Conservation (phyloP, 1,140 invertebrate genomes). For the Olivierus martensii region DNA sequence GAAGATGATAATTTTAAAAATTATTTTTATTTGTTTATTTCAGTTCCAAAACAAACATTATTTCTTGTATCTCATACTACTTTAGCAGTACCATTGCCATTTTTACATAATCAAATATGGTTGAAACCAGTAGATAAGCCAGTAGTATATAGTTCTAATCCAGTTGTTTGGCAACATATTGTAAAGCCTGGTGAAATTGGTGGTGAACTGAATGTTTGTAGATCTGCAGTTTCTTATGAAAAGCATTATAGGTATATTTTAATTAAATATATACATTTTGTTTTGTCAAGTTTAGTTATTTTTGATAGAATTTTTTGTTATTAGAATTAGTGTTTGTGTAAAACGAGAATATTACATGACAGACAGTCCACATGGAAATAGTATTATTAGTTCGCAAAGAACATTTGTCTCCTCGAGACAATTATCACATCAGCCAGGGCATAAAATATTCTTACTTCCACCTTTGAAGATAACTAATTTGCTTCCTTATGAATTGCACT, state of each 20-base stretch:
- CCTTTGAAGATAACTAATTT: constrained; percentile 59
- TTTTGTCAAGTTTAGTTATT: too few species aligned
- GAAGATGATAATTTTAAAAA: too few species aligned
- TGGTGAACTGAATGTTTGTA: constrained; percentile 21
- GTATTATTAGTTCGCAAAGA: not conserved
- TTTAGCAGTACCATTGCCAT: constrained; percentile 48
- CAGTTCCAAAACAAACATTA: constrained; percentile 14
- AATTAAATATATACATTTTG: too few species aligned
- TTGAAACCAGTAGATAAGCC: constrained; percentile 38
- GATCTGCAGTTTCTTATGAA: too few species aligned
- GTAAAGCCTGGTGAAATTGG: constrained; percentile 31
- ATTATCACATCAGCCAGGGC: constrained; percentile 48
- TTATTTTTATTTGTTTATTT: too few species aligned
- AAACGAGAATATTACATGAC: constrained; percentile 62
- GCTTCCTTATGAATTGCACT: constrained; percentile 47
- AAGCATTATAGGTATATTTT: too few species aligned
- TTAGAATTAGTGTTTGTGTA: constrained; percentile 63
- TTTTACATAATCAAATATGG: constrained; percentile 44
- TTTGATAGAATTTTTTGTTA: too few species aligned
- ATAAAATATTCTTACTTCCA: constrained; percentile 67
- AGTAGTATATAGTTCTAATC: constrained; percentile 43
- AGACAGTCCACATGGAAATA: constrained; percentile 31
- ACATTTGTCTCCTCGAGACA: constrained; percentile 2
- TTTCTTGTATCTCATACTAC: constrained; percentile 22
- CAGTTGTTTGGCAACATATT: constrained; percentile 49